Conservation (phyloP, 2,113 vertebrate genomes). For the Empidonax traillii region DNA sequence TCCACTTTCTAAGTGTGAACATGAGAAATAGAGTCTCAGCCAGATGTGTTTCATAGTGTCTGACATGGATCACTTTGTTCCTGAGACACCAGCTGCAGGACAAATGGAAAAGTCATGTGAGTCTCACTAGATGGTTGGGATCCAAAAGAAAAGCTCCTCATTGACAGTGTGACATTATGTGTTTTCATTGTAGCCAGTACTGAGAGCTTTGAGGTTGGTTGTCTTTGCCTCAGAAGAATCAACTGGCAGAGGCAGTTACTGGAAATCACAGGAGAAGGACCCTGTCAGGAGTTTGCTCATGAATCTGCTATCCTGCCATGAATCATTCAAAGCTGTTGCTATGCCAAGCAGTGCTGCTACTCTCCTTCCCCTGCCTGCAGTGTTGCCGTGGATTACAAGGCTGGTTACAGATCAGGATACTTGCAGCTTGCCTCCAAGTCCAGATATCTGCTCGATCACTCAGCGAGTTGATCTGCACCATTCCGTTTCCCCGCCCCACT, state of each 20-base stretch:
- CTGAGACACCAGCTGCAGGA: neutral
- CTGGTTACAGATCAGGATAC: neutral
- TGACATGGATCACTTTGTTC: neutral
- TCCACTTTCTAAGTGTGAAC: neutral
- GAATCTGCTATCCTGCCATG: neutral
- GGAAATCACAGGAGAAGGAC: neutral
- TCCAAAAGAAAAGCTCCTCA: neutral
- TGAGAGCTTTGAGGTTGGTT: neutral
- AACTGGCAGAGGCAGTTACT: neutral
- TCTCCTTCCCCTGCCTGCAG: neutral
- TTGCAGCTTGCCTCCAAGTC: neutral
- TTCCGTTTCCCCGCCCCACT: neutral
- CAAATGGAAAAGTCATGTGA: neutral
- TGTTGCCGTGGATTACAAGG: neutral
- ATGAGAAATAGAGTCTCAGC: neutral
- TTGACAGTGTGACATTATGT: neutral
- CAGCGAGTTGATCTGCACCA: neutral
- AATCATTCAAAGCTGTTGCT: neutral
- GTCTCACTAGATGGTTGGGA: neutral
- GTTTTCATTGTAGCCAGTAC: neutral
- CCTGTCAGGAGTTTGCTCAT: neutral
- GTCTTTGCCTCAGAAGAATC: neutral
- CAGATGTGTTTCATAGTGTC: neutral
- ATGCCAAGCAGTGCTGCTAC: neutral
- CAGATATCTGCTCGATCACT: neutral